A percentile compares a stretch with the other conserved stretches of the same genome.
phyloP scores from a whole-genome alignment of 2,797 vertebrate genomes.

The Liasis olivaceus region DNA sequence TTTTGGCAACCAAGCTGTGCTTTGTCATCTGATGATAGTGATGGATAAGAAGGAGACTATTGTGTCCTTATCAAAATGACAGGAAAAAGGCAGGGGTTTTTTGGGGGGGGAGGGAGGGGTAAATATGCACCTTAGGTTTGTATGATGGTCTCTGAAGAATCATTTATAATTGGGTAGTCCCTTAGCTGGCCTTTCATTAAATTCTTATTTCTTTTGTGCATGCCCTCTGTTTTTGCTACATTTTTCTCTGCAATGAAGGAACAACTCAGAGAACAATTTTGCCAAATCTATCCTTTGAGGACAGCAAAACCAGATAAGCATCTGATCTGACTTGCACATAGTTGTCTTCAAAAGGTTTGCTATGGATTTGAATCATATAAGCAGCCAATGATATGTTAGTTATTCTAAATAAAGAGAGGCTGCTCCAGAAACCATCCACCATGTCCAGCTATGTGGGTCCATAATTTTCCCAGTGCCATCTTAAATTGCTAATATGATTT shows the following conservation, averaged over 20 bases:
- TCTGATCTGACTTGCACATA: neutral
- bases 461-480: neutral
- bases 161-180: neutral
- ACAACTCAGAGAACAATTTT: neutral
- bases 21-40: neutral
- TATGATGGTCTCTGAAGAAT: neutral
- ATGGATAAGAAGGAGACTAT: conserved; percentile 31
- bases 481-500: neutral
- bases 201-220: conserved; percentile 31
- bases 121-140: neutral
- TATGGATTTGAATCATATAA: neutral
- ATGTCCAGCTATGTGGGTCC: neutral
- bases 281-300: neutral
- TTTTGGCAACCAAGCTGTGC: neutral
- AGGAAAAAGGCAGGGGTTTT: neutral
- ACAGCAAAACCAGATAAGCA: neutral
- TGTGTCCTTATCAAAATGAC: neutral
- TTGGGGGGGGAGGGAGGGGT: accelerated
- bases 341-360: neutral
- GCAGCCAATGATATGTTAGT: neutral
- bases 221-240: conserved; percentile 34
- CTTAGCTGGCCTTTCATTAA: neutral
- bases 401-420: neutral
- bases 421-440: neutral
- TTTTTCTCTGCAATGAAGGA: conserved; percentile 5